Conservation (phyloP, 2,888 invertebrate genomes). For the Dorcus parallelipipedus region DNA sequence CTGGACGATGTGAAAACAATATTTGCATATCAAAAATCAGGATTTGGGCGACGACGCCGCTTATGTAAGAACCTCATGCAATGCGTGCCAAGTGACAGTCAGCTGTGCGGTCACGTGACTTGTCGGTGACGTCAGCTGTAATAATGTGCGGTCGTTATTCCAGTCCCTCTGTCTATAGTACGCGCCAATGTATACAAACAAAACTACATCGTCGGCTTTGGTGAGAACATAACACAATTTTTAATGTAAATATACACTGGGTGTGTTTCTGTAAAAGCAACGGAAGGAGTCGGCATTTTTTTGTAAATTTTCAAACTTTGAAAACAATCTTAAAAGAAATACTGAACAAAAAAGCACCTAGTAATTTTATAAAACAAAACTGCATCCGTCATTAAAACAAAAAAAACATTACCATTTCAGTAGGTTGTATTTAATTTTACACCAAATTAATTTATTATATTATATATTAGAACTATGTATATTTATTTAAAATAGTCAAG, state of each 20-base stretch:
- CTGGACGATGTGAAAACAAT: background rate
- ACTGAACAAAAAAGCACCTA: too few species aligned
- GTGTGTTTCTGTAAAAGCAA: background rate
- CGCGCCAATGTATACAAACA: conserved; percentile 22
- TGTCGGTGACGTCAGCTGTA: conserved; percentile 38
- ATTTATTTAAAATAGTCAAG: too few species aligned
- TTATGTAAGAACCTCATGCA: background rate
- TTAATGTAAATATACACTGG: conserved; percentile 13
- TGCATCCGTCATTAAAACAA: too few species aligned
- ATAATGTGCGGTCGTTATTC: conserved; percentile 38
- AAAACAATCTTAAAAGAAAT: too few species aligned
- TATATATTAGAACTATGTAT: too few species aligned
- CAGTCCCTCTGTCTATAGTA: conserved; percentile 24
- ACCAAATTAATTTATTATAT: too few species aligned
- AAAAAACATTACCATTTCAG: too few species aligned
- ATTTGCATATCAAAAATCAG: conserved; percentile 11
- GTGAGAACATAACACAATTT: conserved; percentile 17
- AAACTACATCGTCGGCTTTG: conserved; percentile 14
- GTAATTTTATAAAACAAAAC: too few species aligned
- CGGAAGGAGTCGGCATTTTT: too few species aligned
- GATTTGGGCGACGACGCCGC: conserved; percentile 1
- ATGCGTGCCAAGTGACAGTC: conserved; percentile 44
- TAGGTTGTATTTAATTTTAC: too few species aligned
- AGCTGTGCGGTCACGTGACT: conserved; percentile 44
- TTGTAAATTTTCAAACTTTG: too few species aligned